Evolutionary conservation across 2,113 vertebrate genomes (phyloP).

Genomic region (Saccopteryx bilineata): DNA sequence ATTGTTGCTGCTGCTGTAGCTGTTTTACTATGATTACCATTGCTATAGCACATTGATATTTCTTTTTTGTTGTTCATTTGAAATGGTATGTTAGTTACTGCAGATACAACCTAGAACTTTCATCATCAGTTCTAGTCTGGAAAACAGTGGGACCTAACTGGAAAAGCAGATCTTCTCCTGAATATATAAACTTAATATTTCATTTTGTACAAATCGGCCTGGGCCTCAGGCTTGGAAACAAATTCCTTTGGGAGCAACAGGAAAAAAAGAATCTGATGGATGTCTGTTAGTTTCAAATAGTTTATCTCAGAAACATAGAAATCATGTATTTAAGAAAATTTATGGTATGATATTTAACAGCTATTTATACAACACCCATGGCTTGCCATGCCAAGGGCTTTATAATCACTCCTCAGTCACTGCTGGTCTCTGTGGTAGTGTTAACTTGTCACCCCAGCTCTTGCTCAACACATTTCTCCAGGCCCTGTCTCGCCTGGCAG

Average conservation of each 20-base stretch:
- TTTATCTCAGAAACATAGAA: constrained; percentile 46
- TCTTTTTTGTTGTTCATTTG: background rate
- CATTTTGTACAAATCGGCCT: background rate
- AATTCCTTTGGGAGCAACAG: background rate
- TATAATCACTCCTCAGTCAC: constrained; percentile 60
- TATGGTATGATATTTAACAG: constrained; percentile 38
- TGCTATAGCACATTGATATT: background rate
- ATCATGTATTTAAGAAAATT: constrained; percentile 20
- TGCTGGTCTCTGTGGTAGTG: background rate
- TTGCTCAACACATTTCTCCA: background rate
- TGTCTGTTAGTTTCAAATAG: constrained; percentile 10
- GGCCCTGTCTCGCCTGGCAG: background rate
- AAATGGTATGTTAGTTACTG: background rate
- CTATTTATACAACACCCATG: constrained; percentile 3
- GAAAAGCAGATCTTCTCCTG: constrained; percentile 9
- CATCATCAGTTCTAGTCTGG: background rate
- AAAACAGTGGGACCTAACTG: background rate
- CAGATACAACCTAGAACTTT: background rate
- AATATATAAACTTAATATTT: background rate
- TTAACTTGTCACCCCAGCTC: background rate
- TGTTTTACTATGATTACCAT: background rate
- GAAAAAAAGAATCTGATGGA: background rate
- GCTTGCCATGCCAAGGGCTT: constrained; percentile 42
- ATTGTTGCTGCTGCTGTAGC: background rate
- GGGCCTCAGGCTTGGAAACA: background rate